Percentiles rank a stretch among this genome's conserved stretches.
These are phyloP conservation scores for Glossophaga mutica DNA, from an alignment of 2,797 vertebrate genomes.

Conservation along the genomic window DNA sequence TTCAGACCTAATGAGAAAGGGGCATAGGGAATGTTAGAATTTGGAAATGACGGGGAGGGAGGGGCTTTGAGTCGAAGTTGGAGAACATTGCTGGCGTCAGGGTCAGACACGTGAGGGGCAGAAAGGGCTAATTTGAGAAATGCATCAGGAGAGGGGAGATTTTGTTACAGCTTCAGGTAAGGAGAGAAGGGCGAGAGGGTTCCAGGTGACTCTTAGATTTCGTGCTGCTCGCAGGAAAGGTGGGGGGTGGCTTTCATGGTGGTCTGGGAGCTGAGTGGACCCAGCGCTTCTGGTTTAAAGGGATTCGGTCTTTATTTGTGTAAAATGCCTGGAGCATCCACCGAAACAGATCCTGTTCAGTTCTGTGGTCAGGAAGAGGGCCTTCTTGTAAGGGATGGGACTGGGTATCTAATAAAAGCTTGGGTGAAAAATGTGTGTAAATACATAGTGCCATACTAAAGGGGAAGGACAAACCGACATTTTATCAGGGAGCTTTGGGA, in stretches of 20 bases:
- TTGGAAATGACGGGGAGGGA: conserved; percentile 4
- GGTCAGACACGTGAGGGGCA: background rate
- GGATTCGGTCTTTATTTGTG: background rate
- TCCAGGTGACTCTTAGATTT: conserved; percentile 53
- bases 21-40: background rate
- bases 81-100: background rate
- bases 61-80: conserved; percentile 9
- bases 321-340: background rate
- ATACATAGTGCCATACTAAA: background rate
- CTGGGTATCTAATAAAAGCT: background rate
- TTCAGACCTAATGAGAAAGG: background rate
- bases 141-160: background rate
- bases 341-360: background rate
- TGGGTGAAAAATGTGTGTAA: background rate
- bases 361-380: background rate
- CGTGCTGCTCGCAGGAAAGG: conserved; percentile 10
- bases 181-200: conserved; percentile 30
- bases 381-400: conserved; percentile 17
- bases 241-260: conserved; percentile 16
- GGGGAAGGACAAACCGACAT: background rate
- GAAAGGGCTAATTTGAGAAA: conserved; percentile 50
- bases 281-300: background rate
- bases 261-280: background rate
- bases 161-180: conserved; percentile 56
- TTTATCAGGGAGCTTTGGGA: conserved; percentile 11